These are phyloP conservation scores for Anguilla japonica DNA, from an alignment of 2,113 vertebrate species.

Conservation along the genomic window DNA sequence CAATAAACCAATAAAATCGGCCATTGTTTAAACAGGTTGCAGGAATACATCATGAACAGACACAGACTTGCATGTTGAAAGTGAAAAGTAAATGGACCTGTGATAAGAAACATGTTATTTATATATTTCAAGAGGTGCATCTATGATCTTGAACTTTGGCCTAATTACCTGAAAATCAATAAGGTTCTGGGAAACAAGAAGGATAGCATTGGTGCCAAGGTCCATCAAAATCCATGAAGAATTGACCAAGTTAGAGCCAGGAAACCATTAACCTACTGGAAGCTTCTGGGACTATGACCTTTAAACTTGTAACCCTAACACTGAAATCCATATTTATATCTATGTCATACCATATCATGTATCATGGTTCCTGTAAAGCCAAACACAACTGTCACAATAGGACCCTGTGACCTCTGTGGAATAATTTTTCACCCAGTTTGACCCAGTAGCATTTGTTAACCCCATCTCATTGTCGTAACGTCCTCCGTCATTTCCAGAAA, in stretches of 20 bases:
- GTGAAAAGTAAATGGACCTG: neutral
- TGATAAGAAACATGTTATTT: neutral
- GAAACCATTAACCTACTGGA: neutral
- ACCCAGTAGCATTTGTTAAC: no score
- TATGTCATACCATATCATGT: no score
- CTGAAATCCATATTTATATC: no score
- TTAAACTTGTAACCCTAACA: neutral
- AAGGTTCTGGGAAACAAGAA: neutral
- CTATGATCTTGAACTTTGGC: neutral
- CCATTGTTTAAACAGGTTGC: neutral
- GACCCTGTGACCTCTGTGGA: no score
- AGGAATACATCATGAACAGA: neutral
- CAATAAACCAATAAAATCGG: no score
- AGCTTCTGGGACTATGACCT: neutral
- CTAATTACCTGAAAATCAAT: neutral
- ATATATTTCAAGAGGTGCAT: neutral
- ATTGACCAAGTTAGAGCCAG: neutral
- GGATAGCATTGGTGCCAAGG: neutral
- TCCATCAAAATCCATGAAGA: neutral
- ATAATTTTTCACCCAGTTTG: no score
- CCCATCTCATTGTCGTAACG: no score
- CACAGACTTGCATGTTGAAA: neutral
- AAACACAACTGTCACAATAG: no score
- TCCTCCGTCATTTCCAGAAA: no score
- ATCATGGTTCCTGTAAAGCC: no score